Base-by-base conservation (phyloP, 1,140 invertebrate species). In the Drosophila mojavensis region DNA sequence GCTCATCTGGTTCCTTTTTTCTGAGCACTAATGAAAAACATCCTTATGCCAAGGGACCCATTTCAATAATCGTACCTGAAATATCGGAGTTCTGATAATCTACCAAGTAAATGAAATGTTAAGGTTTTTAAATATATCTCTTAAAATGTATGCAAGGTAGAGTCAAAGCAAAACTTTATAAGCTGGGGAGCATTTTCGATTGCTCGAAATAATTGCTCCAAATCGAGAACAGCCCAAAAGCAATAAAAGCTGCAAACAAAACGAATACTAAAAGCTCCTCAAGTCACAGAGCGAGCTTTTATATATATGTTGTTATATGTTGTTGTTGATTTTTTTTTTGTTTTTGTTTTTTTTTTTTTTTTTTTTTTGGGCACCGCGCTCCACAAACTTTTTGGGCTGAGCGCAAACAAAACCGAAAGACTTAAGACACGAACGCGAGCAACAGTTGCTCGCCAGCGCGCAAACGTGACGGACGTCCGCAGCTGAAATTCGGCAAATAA, bases 11-110 rank as follows among this genome's bases (percentile, higher is more conserved):
- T 1, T 80, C 90, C 1, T 91, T 90, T 17, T 91, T 91, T 56
- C 71, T 91, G 2, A 77, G 58, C 36, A 91, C 90, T 0, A 53
- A 88, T n/a, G 70, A 79, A 11, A 47, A 58, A 6, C 51, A 78
- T 5, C 90, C 90, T 5, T 91, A 78, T 36, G 90, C 90, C 24
- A 90, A 85, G 15, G 90, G 90, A 33, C 81, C 90, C 0, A 41
- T 78, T 0, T 36, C 82, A 3, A 78, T 80, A 47, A 13, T 88
- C 2, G 65, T 77, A 51, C 45, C 90, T 24, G 78, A 84, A 41
- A 72, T 85, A 11, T 68, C 74, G 3, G 84, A 79, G 0, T 2
- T 4, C 28, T 20, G 20, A 20, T 20, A 2, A 20, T 20, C 20
- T 20, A 20, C 2, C 20, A 24, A 24, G 1, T 24, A 24, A 24